phyloP scores from a whole-genome alignment of 2,797 vertebrate species.

The Ara ararauna region DNA sequence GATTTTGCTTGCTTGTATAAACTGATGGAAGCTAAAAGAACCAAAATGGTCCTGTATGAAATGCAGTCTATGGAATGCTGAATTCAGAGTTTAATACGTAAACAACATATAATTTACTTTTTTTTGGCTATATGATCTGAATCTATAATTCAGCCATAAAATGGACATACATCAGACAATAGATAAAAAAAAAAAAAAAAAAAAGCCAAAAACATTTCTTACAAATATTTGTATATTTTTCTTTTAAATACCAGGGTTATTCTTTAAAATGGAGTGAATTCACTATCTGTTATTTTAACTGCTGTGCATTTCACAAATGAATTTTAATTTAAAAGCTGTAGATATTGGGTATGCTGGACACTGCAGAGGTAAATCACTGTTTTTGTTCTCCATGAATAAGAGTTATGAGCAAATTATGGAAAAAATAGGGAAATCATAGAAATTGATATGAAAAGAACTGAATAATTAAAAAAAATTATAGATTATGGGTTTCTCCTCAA shows the following conservation, averaged over 20 bases:
- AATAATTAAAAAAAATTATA: neutral
- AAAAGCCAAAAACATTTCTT: neutral
- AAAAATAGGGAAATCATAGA: neutral
- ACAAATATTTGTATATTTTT: neutral
- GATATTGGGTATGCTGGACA: neutral
- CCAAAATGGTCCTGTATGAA: neutral
- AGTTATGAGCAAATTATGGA: neutral
- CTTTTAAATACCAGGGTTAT: neutral
- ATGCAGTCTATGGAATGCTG: neutral
- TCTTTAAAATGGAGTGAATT: neutral
- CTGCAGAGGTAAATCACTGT: neutral
- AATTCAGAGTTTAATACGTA: neutral
- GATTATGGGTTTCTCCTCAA: slow-evolving; percentile 61
- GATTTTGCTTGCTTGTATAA: neutral
- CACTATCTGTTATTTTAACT: neutral
- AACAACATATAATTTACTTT: neutral
- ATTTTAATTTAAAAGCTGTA: slow-evolving; percentile 1
- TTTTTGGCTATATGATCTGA: neutral
- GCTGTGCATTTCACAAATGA: neutral
- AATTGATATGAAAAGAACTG: neutral
- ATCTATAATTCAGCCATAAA: neutral
- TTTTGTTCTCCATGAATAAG: neutral
- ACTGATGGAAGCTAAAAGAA: neutral
- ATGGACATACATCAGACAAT: neutral
- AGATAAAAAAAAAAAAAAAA: neutral